Percentiles rank a stretch among this genome's conserved stretches.
Conservation (phyloP, 2,888 invertebrate genomes). For the Epistrophella euchroma region DNA sequence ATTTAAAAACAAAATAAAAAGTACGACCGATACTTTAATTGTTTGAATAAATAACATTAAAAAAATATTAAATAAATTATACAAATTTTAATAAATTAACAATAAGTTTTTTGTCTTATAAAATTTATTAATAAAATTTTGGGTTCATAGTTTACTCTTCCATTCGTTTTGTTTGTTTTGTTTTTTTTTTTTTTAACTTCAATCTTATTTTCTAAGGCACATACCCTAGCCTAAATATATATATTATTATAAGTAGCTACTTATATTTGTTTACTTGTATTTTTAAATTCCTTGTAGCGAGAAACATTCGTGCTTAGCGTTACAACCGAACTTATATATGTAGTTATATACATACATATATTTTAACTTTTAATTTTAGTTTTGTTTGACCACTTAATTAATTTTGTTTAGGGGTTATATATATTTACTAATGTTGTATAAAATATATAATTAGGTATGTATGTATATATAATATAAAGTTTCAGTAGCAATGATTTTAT, state of each 20-base stretch:
- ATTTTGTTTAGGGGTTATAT: conserved; percentile 39
- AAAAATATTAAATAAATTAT: conserved; percentile 3
- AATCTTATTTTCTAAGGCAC: conserved; percentile 66
- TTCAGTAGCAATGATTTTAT: conserved; percentile 42
- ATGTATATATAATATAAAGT: conserved; percentile 35
- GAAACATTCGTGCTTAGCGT: conserved; percentile 39
- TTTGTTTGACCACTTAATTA: conserved; percentile 24
- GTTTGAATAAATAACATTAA: background rate
- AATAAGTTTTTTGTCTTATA: background rate
- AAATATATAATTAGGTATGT: conserved; percentile 39
- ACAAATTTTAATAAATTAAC: background rate
- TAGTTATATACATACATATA: conserved; percentile 1
- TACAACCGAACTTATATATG: conserved; percentile 36
- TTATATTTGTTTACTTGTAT: conserved; percentile 1
- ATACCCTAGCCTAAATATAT: conserved; percentile 47
- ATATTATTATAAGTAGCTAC: background rate
- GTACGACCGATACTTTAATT: no score
- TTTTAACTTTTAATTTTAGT: conserved; percentile 4
- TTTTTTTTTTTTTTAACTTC: background rate
- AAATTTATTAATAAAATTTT: background rate
- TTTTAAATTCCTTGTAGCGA: conserved; percentile 41
- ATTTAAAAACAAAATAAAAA: conserved; percentile 2
- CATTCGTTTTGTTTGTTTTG: background rate
- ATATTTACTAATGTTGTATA: conserved; percentile 43
- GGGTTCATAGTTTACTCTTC: background rate